Evolutionary conservation across 2,888 invertebrate species (phyloP), one percentile per base, ranked within the genome.

Genomic region (Eretmocerus hayati): DNA sequence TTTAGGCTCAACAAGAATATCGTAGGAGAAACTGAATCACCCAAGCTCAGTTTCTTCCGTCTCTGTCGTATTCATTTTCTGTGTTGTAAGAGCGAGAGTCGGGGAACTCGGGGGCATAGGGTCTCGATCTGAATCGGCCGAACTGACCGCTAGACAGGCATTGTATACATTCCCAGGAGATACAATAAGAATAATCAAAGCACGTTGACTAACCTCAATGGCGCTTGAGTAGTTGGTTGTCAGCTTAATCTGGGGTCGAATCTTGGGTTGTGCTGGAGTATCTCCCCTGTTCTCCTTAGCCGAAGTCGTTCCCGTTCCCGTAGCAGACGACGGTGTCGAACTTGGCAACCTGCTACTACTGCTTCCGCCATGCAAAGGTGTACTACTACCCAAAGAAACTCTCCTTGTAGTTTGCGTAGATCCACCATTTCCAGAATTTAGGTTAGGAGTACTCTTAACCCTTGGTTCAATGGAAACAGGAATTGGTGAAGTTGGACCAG

Each of bases 181-280:
- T 20, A 33, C 13, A 21, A 4, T 23, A 31, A 20, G n/a, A n/a
- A n/a, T n/a, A n/a, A n/a, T n/a, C n/a, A n/a, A n/a, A n/a, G n/a
- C n/a, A n/a, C n/a, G n/a, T n/a, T n/a, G 26, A 57, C 70, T 71
- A 56, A 71, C 71, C 66, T 71, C 71, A 53, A 63, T 60, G 46
- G 65, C 62, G 50, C 61, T 67, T 51, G 67, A 64, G 56, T 69
- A 71, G 57, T 70, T 71, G 37, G 67, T 70, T 38, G 67, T 70
- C 21, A 70, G 56, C 52, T 70, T 70, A 51, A 71, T 66, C 58
- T 70, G 69, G 44, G 71, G 71, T 45, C 71, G 64, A 55, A 69
- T 70, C 59, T 69, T 71, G n/a, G n/a, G n/a, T n/a, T n/a, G n/a
- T 8, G 62, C 64, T 5, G 68, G 59, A 16, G 69, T 69, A 51